Evolutionary conservation across 2,888 invertebrate genomes (phyloP).

Genomic region (Drosophila anomalata): DNA sequence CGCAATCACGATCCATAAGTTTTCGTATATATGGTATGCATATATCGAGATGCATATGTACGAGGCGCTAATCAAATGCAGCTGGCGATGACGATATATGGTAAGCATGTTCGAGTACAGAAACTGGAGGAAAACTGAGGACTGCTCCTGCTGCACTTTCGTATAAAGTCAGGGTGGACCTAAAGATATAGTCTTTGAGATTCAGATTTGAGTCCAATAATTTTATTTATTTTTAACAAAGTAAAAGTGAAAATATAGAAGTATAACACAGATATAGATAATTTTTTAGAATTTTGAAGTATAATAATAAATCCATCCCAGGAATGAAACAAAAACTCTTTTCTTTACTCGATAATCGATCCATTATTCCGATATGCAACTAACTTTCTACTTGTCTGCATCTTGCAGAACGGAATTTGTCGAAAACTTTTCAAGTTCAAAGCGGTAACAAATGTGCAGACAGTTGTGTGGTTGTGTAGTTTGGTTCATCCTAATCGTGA

Average conservation of each 20-base stretch:
- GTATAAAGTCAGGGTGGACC: slow-evolving; percentile 20
- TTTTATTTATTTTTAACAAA: neutral
- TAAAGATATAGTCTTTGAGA: neutral
- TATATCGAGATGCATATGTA: slow-evolving; percentile 26
- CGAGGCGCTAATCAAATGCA: slow-evolving; percentile 72
- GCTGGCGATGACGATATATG: slow-evolving; percentile 57
- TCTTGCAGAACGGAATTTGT: neutral
- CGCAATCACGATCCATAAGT: neutral
- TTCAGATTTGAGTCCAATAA: neutral
- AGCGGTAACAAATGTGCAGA: neutral
- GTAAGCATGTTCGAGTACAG: slow-evolving; percentile 1
- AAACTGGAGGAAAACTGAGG: slow-evolving; percentile 27
- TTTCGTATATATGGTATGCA: neutral
- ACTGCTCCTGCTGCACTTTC: slow-evolving; percentile 13
- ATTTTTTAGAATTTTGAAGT: too few species aligned
- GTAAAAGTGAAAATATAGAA: too few species aligned
- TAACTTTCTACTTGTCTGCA: slow-evolving; percentile 3
- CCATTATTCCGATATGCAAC: slow-evolving; percentile 4
- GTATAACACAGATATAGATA: too few species aligned
- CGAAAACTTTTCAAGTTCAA: slow-evolving; percentile 38
- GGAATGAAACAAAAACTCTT: too few species aligned
- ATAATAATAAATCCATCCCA: too few species aligned
- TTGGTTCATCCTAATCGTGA: slow-evolving; percentile 55
- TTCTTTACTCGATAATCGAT: neutral
- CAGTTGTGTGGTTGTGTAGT: neutral